These are phyloP conservation scores for Sarcophaga peregrina DNA, from an alignment of 1,140 invertebrate species.

Conservation along the genomic window DNA sequence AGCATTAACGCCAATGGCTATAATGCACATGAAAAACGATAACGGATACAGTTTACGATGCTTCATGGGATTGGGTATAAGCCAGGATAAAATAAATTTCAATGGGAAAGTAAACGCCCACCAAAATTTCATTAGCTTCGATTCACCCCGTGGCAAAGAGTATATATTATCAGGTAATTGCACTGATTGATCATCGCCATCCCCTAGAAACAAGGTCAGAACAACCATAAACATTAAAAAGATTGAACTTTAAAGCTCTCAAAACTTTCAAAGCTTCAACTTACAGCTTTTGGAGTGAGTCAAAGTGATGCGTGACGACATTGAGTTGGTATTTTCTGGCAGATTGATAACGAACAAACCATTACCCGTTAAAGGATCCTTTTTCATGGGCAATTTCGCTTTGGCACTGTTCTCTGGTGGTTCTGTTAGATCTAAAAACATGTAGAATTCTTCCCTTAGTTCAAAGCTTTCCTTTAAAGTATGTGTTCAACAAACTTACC, in stretches of 20 bases:
- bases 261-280: constrained; percentile 36
- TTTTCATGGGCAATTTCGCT: constrained; percentile 60
- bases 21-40: constrained; percentile 86
- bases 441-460: background rate
- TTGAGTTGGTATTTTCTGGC: constrained; percentile 62
- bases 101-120: constrained; percentile 81
- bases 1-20: constrained; percentile 85
- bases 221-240: background rate
- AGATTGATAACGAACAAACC: constrained; percentile 61
- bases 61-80: constrained; percentile 82
- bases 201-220: constrained; percentile 33
- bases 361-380: constrained; percentile 61
- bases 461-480: background rate
- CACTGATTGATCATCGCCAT: constrained; percentile 35
- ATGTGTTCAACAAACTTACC: constrained; percentile 47
- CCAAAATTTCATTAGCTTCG: constrained; percentile 69
- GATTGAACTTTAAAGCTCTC: background rate
- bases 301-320: constrained; percentile 60
- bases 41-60: constrained; percentile 78
- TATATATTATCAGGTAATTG: constrained; percentile 54
- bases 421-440: constrained; percentile 57
- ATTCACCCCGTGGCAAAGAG: constrained; percentile 52
- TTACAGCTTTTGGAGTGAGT: constrained; percentile 62
- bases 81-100: constrained; percentile 73
- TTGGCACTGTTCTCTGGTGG: constrained; percentile 65